Base-by-base conservation (phyloP, 2,888 invertebrate species). In the Adelognathus sp. region DNA sequence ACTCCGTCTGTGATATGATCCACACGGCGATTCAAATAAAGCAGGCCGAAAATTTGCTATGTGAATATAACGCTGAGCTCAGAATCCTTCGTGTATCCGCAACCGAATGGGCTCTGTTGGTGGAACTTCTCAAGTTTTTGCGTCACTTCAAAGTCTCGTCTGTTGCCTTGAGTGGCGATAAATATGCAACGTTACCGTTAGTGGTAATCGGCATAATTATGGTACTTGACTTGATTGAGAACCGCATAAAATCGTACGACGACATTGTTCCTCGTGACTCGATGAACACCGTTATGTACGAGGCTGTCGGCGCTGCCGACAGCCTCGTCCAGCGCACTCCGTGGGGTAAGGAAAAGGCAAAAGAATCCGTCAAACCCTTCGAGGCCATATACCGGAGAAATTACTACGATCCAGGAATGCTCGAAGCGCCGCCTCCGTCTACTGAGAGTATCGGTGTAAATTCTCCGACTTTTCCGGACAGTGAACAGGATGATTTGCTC, bases 151-250 rank as follows among this genome's bases (percentile, higher is more conserved):
- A 70, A 52, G 46, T 31, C 27, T 31, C 70, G 9, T 73, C 73
- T 0, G 14, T 29, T 33, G 18, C 14, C n/a, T 14, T 77, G 6
- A 21, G 69, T 39, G 72, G 73, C n/a, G 72, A 77, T 16, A 67
- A 77, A 44, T 73, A 73, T 16, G 64, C 31, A 7, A 77, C 72
- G 7, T 58, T 77, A 11, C 72, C 77, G 9, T 18, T 66, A 3
- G 72, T 73, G 4, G 39, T 67, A 29, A 73, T 72, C 14, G 60
- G 50, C n/a, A 41, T 73, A n/a, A 73, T 74, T 36, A 69, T 74
- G 36, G 52, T 78, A 39, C 52, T 52, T n/a, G 66, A 66, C 24
- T 36, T 39, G 18, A 36, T 66, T 27, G 50, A 66, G 39, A 24
- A 27, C 61, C 29, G n/a, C n/a, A n/a, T n/a, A n/a, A n/a, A n/a